Base-by-base conservation (phyloP, 2,888 invertebrate species). In the Unio pictorum region DNA sequence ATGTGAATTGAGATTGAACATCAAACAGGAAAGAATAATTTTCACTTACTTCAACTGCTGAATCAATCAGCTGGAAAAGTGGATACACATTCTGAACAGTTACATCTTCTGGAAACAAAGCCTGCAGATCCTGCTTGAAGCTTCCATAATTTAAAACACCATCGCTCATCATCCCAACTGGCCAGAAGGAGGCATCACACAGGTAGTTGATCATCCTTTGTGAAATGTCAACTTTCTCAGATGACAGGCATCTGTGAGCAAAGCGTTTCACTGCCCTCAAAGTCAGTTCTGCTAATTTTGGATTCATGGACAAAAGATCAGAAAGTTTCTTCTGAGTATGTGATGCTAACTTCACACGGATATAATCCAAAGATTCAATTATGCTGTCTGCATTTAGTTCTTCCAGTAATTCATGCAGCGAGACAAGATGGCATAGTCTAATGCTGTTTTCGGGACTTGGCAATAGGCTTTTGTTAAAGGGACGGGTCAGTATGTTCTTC, bases 381-480 rank as follows among this genome's bases (percentile, higher is more conserved):
- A 81, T 67, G 15, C 61, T 65, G n/a, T 76, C 73, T 56, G 79
- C 78, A 60, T 73, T 73, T 18, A 75, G 23, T 69, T 79, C 79
- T 64, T 79, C 78, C 8, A 83, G 67, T 11, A 75, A n/a, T 34
- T 73, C 72, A 62, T 80, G 74, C 62, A 80, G 61, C 7, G 68
- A 65, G 11, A 81, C 68, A n/a, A 80, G 55, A 67, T 81, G 80
- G n/a, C 80, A 69, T 1, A 81, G 64, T 67, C 71, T 78, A 3
- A 81, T 55, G 18, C 62, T 61, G 58, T 69, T 64, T n/a, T 71
- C 66, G 60, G 77, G 79, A 28, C 71, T 72, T 23, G 81, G 80
- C 34, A 81, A 59, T 7, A 76, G 68, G 2, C 71, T 55, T 30
- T 58, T 67, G n/a, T 72, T 72, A 55, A 75, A 66, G 8, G 58